A percentile compares a stretch with the other conserved stretches of the same genome.
These are phyloP conservation scores for Hyposoter dolosus DNA, from an alignment of 2,888 invertebrate species.

Conservation along the genomic window DNA sequence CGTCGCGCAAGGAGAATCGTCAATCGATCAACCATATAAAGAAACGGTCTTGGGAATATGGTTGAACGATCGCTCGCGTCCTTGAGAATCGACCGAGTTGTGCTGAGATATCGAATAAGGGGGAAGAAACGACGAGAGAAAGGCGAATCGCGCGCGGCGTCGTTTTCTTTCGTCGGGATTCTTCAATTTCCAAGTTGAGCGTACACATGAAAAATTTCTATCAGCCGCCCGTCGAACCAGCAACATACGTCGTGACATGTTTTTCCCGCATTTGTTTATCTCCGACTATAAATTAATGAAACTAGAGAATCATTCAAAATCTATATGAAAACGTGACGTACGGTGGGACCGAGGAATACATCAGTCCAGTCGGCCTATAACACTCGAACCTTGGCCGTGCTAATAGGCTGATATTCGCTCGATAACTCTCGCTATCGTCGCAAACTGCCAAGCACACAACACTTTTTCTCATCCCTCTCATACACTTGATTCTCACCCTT, in stretches of 20 bases:
- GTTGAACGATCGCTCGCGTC: conserved; percentile 75
- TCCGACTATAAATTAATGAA: conserved; percentile 29
- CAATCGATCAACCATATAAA: conserved; percentile 49
- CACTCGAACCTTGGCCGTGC: conserved; percentile 82
- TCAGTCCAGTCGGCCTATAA: conserved; percentile 75
- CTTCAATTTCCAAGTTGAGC: conserved; percentile 3
- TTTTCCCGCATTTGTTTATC: neutral
- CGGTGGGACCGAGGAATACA: conserved; percentile 66
- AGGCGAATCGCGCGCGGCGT: neutral
- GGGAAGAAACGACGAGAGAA: neutral
- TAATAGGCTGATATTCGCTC: conserved; percentile 81
- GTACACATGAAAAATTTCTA: neutral
- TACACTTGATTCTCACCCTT: conserved; percentile 49
- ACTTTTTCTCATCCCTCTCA: conserved; percentile 41
- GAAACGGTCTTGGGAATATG: conserved; percentile 31
- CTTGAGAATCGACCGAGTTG: conserved; percentile 70
- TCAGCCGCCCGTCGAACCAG: neutral
- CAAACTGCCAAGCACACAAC: conserved; percentile 32
- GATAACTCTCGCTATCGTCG: conserved; percentile 73
- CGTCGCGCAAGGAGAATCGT: conserved; percentile 27
- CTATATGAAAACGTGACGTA: conserved; percentile 21
- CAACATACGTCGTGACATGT: neutral
- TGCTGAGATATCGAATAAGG: neutral
- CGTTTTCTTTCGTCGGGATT: conserved; percentile 8
- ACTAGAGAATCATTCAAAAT: conserved; percentile 39